A percentile compares a stretch with the other conserved stretches of the same genome.
phyloP scores from a whole-genome alignment of 1,140 invertebrate species.

The Scaptomyza graminum region DNA sequence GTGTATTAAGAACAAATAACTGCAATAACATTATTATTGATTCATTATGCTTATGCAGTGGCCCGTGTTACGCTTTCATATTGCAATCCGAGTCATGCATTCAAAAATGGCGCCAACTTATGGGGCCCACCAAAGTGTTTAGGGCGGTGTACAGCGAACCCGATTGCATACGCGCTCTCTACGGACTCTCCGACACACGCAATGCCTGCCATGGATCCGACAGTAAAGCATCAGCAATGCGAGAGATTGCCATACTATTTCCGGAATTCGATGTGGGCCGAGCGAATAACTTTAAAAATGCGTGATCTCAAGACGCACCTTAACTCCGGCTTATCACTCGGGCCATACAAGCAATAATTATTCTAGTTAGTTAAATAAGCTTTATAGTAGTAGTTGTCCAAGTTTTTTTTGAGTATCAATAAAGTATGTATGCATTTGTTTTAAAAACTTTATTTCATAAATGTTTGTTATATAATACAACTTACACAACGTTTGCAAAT shows the following conservation, averaged over 20 bases:
- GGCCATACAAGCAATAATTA: no score
- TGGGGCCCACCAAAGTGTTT: slow-evolving; percentile 95
- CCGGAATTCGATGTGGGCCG: slow-evolving; percentile 88
- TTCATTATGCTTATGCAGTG: slow-evolving; percentile 87
- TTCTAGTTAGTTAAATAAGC: no score
- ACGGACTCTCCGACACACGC: slow-evolving; percentile 95
- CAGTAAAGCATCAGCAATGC: slow-evolving; percentile 89
- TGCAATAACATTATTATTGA: not conserved
- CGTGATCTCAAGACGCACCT: not conserved
- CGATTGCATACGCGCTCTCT: slow-evolving; percentile 90
- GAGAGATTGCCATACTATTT: slow-evolving; percentile 93
- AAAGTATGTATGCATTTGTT: slow-evolving; percentile 30
- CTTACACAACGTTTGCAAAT: slow-evolving; percentile 45
- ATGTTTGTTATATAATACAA: slow-evolving; percentile 71
- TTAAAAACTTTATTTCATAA: slow-evolving; percentile 70
- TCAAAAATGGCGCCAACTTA: slow-evolving; percentile 90
- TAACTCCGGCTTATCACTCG: no score
- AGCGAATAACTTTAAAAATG: slow-evolving; percentile 6
- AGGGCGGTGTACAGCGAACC: slow-evolving; percentile 91
- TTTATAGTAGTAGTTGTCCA: no score
- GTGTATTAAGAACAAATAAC: not conserved
- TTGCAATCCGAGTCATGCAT: slow-evolving; percentile 91
- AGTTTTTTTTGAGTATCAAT: not conserved
- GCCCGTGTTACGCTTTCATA: slow-evolving; percentile 91
- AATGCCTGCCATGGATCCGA: slow-evolving; percentile 97